phyloP scores from a whole-genome alignment of 2,113 vertebrate genomes.

The Anhinga anhinga region DNA sequence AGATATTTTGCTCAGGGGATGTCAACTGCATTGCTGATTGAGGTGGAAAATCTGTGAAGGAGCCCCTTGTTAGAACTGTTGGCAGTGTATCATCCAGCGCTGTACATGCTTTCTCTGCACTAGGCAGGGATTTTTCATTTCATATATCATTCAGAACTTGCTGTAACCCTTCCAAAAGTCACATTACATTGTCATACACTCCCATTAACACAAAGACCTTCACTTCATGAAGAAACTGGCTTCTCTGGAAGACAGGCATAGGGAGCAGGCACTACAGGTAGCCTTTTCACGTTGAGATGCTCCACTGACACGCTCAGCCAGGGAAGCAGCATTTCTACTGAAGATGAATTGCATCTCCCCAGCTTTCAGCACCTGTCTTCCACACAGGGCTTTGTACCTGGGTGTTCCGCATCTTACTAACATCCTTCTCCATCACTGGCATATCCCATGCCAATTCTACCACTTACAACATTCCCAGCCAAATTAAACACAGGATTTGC shows the following conservation, averaged over 20 bases:
- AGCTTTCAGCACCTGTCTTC: neutral
- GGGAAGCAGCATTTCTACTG: neutral
- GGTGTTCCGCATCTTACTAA: neutral
- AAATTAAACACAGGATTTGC: neutral
- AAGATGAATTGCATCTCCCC: neutral
- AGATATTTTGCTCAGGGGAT: slow-evolving; percentile 22
- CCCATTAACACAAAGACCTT: neutral
- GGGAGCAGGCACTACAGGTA: neutral
- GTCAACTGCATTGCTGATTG: slow-evolving; percentile 44
- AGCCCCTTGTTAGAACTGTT: slow-evolving; percentile 30
- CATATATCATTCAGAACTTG: slow-evolving; percentile 43
- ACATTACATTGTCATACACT: slow-evolving; percentile 32
- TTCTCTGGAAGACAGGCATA: neutral
- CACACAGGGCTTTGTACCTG: neutral
- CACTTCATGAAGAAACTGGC: neutral
- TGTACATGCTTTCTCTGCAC: neutral
- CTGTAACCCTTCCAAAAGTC: slow-evolving; percentile 37
- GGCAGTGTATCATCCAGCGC: slow-evolving; percentile 7
- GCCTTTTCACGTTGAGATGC: neutral
- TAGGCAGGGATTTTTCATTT: slow-evolving; percentile 34
- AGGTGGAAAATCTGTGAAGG: slow-evolving; percentile 52
- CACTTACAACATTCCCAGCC: neutral
- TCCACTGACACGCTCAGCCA: neutral
- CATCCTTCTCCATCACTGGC: neutral
- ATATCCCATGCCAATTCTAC: neutral